Evolutionary conservation across 2,797 vertebrate genomes (phyloP).

Genomic region (Eurystomus glaucurus): DNA sequence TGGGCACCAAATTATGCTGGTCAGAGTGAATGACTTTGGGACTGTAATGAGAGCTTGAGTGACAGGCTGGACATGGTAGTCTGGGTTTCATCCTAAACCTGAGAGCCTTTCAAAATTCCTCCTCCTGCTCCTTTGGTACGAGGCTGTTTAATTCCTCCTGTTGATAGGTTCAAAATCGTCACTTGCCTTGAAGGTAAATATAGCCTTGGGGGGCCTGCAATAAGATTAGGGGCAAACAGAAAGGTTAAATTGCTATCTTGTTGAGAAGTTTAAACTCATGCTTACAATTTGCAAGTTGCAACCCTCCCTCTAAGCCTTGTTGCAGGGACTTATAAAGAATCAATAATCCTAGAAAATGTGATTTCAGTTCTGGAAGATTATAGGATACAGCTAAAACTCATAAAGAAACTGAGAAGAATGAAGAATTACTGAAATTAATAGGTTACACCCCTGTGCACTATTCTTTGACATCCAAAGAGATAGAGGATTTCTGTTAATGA

Average conservation of each 20-base stretch:
- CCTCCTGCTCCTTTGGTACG: background rate
- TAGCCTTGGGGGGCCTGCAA: background rate
- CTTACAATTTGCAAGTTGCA: background rate
- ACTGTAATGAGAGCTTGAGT: background rate
- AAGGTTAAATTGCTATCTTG: background rate
- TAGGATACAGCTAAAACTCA: background rate
- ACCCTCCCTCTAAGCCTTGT: background rate
- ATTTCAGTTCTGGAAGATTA: background rate
- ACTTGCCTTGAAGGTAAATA: background rate
- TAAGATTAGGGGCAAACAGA: constrained; percentile 24
- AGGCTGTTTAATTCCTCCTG: background rate
- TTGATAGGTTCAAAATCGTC: background rate
- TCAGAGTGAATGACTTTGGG: background rate
- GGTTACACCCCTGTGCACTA: background rate
- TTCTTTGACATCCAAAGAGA: background rate
- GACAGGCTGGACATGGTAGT: background rate
- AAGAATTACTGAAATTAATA: background rate
- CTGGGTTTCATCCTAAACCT: background rate
- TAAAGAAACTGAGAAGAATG: background rate
- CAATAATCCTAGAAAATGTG: background rate
- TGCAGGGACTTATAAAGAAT: background rate
- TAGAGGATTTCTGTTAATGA: background rate
- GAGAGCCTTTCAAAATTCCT: constrained; percentile 28
- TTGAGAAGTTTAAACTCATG: constrained; percentile 5
- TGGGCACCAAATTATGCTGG: background rate